Conservation (phyloP, 1,140 invertebrate species). For the Dryas iulia region DNA sequence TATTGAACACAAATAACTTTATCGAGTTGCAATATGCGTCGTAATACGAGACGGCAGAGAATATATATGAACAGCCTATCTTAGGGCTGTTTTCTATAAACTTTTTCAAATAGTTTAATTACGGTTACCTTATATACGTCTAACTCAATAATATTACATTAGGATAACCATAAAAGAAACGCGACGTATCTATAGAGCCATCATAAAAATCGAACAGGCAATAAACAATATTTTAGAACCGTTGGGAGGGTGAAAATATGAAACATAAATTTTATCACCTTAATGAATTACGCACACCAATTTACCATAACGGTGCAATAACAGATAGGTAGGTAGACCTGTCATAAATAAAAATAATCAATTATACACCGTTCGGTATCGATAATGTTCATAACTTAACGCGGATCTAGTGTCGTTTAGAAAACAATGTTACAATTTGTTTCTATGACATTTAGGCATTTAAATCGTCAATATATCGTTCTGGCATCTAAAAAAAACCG, state of each 20-base stretch:
- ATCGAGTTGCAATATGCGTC: conserved; percentile 63
- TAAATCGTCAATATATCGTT: no score
- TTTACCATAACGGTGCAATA: conserved; percentile 35
- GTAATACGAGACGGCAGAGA: conserved; percentile 29
- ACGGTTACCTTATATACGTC: not conserved
- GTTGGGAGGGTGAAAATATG: conserved; percentile 31
- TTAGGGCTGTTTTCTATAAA: not conserved
- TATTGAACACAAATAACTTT: conserved; percentile 78
- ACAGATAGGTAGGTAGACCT: conserved; percentile 37
- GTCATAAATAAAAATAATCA: conserved; percentile 56
- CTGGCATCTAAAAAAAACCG: no score
- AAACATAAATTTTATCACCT: conserved; percentile 36
- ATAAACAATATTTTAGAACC: conserved; percentile 10
- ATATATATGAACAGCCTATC: conserved; percentile 13
- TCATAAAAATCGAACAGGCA: not conserved
- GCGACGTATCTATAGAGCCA: not conserved
- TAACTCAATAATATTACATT: not conserved
- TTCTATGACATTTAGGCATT: conserved; percentile 14
- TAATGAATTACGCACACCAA: conserved; percentile 42
- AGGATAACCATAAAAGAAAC: not conserved
- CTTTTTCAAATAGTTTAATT: not conserved
- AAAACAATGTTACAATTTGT: conserved; percentile 9
- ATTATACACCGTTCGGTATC: conserved; percentile 51
- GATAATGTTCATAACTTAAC: conserved; percentile 54
- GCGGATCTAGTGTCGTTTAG: conserved; percentile 3